Conservation (phyloP, 2,113 vertebrate genomes). For the Ibidorhyncha struthersii region DNA sequence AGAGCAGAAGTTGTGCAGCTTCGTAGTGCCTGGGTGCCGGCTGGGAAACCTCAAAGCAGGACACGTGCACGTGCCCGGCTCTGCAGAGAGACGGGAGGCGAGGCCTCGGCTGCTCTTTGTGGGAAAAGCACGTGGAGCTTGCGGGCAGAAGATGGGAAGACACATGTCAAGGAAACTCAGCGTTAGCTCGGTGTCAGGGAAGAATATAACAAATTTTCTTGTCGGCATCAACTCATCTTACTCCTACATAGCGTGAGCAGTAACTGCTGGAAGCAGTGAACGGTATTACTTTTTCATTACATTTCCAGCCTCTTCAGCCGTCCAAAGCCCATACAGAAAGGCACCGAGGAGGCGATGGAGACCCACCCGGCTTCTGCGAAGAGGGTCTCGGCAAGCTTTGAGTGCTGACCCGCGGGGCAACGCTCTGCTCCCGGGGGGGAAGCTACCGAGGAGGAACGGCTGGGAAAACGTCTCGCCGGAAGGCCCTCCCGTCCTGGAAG, state of each 20-base stretch:
- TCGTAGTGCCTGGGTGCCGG: background rate
- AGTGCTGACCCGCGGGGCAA: background rate
- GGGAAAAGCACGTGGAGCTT: background rate
- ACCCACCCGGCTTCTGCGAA: background rate
- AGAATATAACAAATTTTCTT: background rate
- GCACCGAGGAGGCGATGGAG: background rate
- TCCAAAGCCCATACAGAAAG: background rate
- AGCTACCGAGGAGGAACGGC: background rate
- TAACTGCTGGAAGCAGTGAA: background rate
- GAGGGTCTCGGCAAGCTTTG: background rate
- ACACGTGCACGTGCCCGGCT: fast-evolving
- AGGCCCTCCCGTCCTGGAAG: background rate
- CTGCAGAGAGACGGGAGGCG: background rate
- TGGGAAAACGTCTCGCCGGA: fast-evolving
- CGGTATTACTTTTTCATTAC: background rate
- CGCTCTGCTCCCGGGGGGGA: fast-evolving
- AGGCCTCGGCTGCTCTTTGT: background rate
- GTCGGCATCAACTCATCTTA: background rate
- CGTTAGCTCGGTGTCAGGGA: background rate
- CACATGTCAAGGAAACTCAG: background rate
- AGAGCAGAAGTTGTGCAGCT: background rate
- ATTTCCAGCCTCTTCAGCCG: background rate
- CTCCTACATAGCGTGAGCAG: fast-evolving
- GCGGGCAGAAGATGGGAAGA: background rate
- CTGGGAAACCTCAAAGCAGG: background rate